phyloP scores from a whole-genome alignment of 2,797 vertebrate species.

The Centroberyx gerrardi region DNA sequence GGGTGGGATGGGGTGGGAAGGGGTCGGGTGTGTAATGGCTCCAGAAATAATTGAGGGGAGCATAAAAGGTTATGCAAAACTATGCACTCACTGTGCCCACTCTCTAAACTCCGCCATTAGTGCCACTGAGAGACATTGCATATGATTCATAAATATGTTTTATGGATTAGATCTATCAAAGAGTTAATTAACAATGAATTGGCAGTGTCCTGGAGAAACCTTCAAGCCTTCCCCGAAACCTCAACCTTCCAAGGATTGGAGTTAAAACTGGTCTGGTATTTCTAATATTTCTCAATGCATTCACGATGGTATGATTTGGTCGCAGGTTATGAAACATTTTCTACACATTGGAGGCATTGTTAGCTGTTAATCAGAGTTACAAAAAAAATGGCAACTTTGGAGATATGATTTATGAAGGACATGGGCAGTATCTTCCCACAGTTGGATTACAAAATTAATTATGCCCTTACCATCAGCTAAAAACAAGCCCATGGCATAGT shows the following conservation, averaged over 20 bases:
- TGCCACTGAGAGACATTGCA: neutral
- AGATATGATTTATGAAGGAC: neutral
- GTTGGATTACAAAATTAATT: neutral
- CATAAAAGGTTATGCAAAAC: constrained; percentile 37
- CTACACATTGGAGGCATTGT: constrained; percentile 18
- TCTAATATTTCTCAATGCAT: neutral
- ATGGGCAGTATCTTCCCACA: neutral
- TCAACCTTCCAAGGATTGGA: no score
- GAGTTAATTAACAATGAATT: neutral
- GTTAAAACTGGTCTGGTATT: neutral
- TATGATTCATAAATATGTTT: neutral
- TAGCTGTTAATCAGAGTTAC: neutral
- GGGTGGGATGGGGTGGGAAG: constrained; percentile 13
- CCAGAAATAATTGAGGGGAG: constrained; percentile 25
- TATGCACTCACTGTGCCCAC: neutral
- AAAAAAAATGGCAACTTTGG: neutral
- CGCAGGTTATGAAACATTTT: constrained; percentile 15
- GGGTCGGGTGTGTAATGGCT: constrained; percentile 33
- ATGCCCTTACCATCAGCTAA: neutral
- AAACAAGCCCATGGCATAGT: neutral
- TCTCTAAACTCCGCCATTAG: neutral
- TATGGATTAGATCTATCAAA: no score
- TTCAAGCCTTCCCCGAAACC: neutral
- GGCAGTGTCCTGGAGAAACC: neutral
- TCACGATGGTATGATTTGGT: constrained; percentile 30